A percentile compares a stretch with the other conserved stretches of the same genome.
These are phyloP conservation scores for Actenoides lindsayi DNA, from an alignment of 2,113 vertebrate genomes.

Conservation along the genomic window DNA sequence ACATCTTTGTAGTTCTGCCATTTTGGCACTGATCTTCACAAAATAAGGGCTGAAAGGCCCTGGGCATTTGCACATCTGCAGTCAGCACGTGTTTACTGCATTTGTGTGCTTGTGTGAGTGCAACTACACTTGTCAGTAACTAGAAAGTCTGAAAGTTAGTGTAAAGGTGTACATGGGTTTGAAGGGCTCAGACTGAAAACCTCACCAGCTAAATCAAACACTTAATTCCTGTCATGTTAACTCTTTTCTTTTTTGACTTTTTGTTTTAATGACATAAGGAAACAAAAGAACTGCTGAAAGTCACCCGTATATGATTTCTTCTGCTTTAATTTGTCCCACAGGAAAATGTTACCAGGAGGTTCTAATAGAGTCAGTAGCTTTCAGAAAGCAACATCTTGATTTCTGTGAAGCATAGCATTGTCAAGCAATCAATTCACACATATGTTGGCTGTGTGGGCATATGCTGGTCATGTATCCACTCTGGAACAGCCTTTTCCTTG, in stretches of 20 bases:
- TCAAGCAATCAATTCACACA: not conserved
- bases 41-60: not conserved
- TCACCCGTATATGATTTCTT: not conserved
- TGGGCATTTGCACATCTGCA: not conserved
- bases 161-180: not conserved
- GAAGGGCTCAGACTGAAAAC: not conserved
- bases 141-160: not conserved
- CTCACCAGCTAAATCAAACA: not conserved
- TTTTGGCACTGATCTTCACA: not conserved
- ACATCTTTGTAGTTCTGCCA: not conserved
- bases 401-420: not conserved
- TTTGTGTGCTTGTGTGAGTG: no score
- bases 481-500: not conserved
- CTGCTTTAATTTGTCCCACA: not conserved
- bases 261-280: not conserved
- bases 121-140: not conserved
- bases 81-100: not conserved
- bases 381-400: not conserved
- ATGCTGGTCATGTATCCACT: not conserved
- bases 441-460: not conserved
- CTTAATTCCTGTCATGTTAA: not conserved
- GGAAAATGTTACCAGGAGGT: not conserved
- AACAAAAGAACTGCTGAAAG: not conserved
- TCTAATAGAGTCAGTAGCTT: not conserved
- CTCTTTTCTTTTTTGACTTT: not conserved